Conservation (phyloP, 2,888 invertebrate genomes). For the Diplolepis rosae region DNA sequence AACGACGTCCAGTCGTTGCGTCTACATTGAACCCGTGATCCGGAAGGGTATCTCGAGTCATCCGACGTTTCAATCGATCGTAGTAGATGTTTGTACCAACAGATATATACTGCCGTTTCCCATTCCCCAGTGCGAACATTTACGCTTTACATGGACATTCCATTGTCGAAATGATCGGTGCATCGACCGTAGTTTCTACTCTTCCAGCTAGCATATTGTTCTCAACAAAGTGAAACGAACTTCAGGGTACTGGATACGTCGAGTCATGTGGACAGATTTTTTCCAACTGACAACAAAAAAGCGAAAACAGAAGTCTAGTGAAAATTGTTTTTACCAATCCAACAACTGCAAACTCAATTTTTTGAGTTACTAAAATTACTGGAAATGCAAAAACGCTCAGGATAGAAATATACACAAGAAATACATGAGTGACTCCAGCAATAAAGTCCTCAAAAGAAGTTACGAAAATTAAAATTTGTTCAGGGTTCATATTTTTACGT, state of each 20-base stretch:
- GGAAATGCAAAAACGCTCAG: background rate
- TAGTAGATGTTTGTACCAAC: constrained; percentile 23
- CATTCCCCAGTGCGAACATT: constrained; percentile 26
- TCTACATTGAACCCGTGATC: constrained; percentile 22
- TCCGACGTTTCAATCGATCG: constrained; percentile 24
- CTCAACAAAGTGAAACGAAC: constrained; percentile 24
- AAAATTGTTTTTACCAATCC: constrained; percentile 26
- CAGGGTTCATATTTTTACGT: too few relatives aligned
- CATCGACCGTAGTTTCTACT: background rate
- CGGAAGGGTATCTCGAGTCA: constrained; percentile 16
- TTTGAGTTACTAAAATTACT: constrained; percentile 5
- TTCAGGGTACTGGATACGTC: constrained; percentile 16
- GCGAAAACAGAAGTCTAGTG: constrained; percentile 27
- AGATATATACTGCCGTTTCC: constrained; percentile 28
- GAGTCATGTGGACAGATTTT: constrained; percentile 1
- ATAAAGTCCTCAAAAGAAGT: too few relatives aligned
- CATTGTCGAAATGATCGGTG: constrained; percentile 23
- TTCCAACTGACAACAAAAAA: constrained; percentile 11
- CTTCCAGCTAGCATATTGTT: constrained; percentile 5
- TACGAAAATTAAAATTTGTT: too few relatives aligned
- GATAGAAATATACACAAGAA: background rate
- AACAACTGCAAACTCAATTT: constrained; percentile 24
- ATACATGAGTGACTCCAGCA: too few relatives aligned
- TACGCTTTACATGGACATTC: constrained; percentile 31
- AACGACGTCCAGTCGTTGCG: constrained; percentile 5